These are phyloP conservation scores for Pterostichus niger DNA, from an alignment of 2,888 invertebrate genomes.

Conservation along the genomic window DNA sequence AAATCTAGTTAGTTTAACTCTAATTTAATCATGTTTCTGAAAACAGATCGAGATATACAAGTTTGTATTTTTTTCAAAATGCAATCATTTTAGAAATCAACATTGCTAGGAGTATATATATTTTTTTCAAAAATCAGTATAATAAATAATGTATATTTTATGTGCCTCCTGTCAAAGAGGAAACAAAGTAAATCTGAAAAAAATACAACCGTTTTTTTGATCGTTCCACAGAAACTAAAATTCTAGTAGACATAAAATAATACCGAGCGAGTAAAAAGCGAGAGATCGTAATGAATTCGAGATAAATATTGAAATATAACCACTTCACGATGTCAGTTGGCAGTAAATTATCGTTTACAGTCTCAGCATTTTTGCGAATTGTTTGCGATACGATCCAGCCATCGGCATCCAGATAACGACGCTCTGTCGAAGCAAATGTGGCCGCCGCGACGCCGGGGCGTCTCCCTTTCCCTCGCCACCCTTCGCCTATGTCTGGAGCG, in stretches of 20 bases:
- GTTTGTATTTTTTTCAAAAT: no score
- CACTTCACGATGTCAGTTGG: slow-evolving; percentile 55
- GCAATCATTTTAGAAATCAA: no score
- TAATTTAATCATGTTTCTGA: no score
- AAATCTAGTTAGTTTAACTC: no score
- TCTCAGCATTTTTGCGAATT: slow-evolving; percentile 66
- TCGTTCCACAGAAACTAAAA: background rate
- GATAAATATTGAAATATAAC: slow-evolving; percentile 66
- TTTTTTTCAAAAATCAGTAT: no score
- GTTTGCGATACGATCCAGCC: slow-evolving; percentile 66
- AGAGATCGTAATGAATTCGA: slow-evolving; percentile 60
- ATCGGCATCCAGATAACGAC: slow-evolving; percentile 64
- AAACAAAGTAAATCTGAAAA: background rate
- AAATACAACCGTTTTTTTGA: background rate
- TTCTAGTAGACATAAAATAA: slow-evolving; percentile 8
- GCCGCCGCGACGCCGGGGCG: slow-evolving; percentile 51
- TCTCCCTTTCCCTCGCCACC: slow-evolving; percentile 14
- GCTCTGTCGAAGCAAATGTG: slow-evolving; percentile 61
- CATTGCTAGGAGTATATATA: no score
- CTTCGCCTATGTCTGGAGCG: slow-evolving; percentile 18
- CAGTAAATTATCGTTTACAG: slow-evolving; percentile 65
- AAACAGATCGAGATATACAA: no score
- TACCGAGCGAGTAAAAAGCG: slow-evolving; percentile 22
- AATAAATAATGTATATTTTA: no score
- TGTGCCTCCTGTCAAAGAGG: background rate